A percentile compares a stretch with the other conserved stretches of the same genome.
phyloP scores from a whole-genome alignment of 2,888 invertebrate species.

The Ptychoptera contaminata region DNA sequence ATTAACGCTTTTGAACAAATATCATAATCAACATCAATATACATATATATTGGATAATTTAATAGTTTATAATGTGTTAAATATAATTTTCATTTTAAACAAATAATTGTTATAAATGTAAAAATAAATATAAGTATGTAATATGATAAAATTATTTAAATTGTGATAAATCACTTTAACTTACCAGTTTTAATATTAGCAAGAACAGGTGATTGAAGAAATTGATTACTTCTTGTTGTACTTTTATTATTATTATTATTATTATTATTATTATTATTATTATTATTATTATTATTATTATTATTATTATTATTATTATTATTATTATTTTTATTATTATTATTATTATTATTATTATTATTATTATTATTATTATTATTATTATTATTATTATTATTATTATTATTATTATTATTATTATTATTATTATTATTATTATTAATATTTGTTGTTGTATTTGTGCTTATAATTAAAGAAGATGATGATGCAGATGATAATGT shows the following conservation, averaged over 20 bases:
- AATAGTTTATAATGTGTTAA: no score
- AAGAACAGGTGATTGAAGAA: slow-evolving; percentile 5
- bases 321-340: background rate
- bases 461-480: slow-evolving; percentile 3
- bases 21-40: no score
- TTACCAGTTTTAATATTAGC: slow-evolving; percentile 8
- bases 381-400: no score
- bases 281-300: background rate
- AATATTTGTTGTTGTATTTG: slow-evolving; percentile 6
- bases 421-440: no score
- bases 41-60: no score
- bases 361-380: no score
- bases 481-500: slow-evolving; percentile 8
- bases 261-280: slow-evolving; percentile 1
- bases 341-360: no score
- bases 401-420: no score
- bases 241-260: background rate
- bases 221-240: background rate
- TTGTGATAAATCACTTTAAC: no score
- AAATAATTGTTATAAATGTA: background rate
- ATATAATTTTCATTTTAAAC: no score
- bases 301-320: slow-evolving; percentile 2
- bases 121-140: background rate
- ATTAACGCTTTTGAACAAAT: no score
- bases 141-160: no score